phyloP scores from a whole-genome alignment of 2,888 invertebrate species.

The Lithophane socia region DNA sequence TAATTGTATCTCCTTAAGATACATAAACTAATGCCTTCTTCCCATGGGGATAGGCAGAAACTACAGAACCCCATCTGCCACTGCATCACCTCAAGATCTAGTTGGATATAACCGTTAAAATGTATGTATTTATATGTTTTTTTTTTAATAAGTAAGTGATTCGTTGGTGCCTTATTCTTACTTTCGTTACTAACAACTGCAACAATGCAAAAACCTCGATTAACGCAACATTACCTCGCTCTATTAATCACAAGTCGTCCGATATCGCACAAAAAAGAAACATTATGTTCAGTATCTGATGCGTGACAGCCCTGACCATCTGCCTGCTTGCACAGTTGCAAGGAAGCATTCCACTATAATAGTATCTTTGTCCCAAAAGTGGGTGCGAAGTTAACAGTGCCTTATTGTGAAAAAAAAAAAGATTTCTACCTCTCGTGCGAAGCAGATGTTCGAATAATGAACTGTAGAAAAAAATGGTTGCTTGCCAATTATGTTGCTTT shows the following conservation, averaged over 20 bases:
- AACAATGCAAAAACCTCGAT: slow-evolving; percentile 32
- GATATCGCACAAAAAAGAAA: slow-evolving; percentile 55
- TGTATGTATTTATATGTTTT: too few species aligned
- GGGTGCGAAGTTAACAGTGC: slow-evolving; percentile 79
- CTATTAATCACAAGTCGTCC: slow-evolving; percentile 57
- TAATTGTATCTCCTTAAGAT: not conserved
- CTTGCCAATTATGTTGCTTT: slow-evolving; percentile 42
- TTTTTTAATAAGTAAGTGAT: not conserved
- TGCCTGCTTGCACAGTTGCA: slow-evolving; percentile 74
- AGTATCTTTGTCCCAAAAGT: slow-evolving; percentile 71
- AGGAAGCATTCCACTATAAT: slow-evolving; percentile 61
- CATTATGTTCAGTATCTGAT: slow-evolving; percentile 59
- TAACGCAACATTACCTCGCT: slow-evolving; percentile 51
- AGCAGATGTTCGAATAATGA: slow-evolving; percentile 64
- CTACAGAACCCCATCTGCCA: too few species aligned
- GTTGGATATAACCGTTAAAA: not conserved
- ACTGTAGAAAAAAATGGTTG: slow-evolving; percentile 37
- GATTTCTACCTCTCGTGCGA: slow-evolving; percentile 37
- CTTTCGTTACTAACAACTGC: slow-evolving; percentile 26
- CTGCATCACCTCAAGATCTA: not conserved
- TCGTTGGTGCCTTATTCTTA: not conserved
- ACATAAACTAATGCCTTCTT: too few species aligned
- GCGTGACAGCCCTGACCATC: slow-evolving; percentile 80
- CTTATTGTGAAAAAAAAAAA: slow-evolving; percentile 57
- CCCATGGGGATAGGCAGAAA: too few species aligned